Conservation (phyloP, 2,113 vertebrate species). For the Neomonachus schauinslandi region DNA sequence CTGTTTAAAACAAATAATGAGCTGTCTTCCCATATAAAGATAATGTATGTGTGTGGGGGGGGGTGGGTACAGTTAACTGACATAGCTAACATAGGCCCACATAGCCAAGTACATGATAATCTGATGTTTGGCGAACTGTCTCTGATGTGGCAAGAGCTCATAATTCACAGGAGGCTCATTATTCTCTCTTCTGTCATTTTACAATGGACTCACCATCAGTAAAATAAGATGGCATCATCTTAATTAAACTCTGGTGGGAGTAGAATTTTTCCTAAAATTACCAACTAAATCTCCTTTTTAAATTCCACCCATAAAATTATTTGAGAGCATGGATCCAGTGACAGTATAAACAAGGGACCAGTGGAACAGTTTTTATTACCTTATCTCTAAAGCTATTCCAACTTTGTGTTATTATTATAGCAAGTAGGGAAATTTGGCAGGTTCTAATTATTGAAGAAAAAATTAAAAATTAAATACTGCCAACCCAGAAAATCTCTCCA, state of each 20-base stretch:
- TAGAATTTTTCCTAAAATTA: conserved; percentile 31
- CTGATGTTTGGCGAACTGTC: background rate
- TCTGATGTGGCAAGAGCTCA: background rate
- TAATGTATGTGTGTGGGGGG: background rate
- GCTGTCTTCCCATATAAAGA: background rate
- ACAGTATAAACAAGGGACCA: background rate
- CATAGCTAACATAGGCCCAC: background rate
- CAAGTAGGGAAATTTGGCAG: background rate
- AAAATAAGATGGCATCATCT: conserved; percentile 24
- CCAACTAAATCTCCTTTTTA: conserved; percentile 20
- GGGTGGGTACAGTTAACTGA: background rate
- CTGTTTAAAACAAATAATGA: conserved; percentile 28
- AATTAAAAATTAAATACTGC: conserved; percentile 12
- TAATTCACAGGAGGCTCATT: conserved; percentile 29
- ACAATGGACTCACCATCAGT: background rate
- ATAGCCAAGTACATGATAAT: background rate
- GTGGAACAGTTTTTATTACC: background rate
- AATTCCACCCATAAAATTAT: conserved; percentile 5
- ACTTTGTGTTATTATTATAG: background rate
- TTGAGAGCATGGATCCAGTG: background rate
- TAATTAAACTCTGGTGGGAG: conserved; percentile 21
- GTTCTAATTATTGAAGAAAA: conserved; percentile 6
- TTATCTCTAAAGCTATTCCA: background rate
- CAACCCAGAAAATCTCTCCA: conserved; percentile 26
- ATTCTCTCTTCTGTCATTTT: conserved; percentile 48